Base-by-base conservation (phyloP, 2,888 invertebrate genomes). In the Morpho deidamia region DNA sequence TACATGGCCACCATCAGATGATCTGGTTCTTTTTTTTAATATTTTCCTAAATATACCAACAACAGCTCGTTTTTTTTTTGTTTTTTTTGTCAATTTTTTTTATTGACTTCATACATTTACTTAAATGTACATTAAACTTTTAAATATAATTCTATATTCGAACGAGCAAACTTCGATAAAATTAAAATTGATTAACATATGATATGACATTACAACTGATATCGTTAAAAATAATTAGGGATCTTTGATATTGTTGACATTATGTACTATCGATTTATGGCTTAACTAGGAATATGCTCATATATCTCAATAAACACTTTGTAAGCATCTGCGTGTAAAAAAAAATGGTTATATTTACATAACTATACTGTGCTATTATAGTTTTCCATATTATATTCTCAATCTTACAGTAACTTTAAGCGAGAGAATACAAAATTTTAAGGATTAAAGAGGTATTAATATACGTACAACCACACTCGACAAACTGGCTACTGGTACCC, bases 1-100 rank as follows among this genome's bases (percentile, higher is more conserved):
- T 92, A 92, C 92, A 92, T 92, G 90, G 89, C 78, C 85, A 91
- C 90, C 92, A 92, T 92, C 92, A 92, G 92, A 92, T 92, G 92
- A 92, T 92, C 92, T 92, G 92, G 81, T 81, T 85, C 70, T 69
- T 69, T 63, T 69, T 72, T 78, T 82, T 84, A 79, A 83, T 82
- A 84, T 85, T 89, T 88, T 82, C 72, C 88, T 89, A 89, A 89
- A 90, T 87, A 89, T 89, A 89, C 87, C 89, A 89, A 89, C 89
- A 89, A 89, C 83, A 81, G 86, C 86, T 87, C 88, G 83, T 72
- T 67, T 71, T 73, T 76, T 76, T 80, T 78, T 72, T 79, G 71
- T 67, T 69, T 72, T 66, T 71, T 69, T 68, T 46, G 49, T 64
- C 72, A 72, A 73, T 77, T 82, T 79, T 81, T 78, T 80, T 77